Base-by-base conservation (phyloP, 1,140 invertebrate species). In the Homalodisca vitripennis region DNA sequence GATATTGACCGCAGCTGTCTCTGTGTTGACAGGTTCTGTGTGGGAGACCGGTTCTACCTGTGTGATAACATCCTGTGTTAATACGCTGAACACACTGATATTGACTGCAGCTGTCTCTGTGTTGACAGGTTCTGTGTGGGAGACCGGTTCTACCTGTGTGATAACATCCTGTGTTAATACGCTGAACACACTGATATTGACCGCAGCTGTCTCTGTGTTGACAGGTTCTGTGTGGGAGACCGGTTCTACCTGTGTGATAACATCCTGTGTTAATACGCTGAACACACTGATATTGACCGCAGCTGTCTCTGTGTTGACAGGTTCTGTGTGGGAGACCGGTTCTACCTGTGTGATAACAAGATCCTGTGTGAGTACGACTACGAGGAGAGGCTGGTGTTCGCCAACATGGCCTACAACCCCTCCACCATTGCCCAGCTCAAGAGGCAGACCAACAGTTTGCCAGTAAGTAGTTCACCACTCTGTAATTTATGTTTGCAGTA, bases 1-100 rank as follows among this genome's bases (percentile, higher is more conserved):
- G n/a, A n/a, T n/a, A n/a, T n/a, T n/a, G n/a, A n/a, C n/a, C n/a
- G n/a, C n/a, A n/a, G n/a, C n/a, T n/a, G n/a, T n/a, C n/a, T n/a
- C n/a, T n/a, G n/a, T n/a, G n/a, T n/a, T n/a, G n/a, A n/a, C n/a
- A 96, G 94, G 85, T 97, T 97, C 84, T 97, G 94, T 82, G 93
- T 97, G 2, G 94, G 94, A 1, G 94, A 97, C 78, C 84, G 91
- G 75, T 97, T 95, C 80, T 96, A 94, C 80, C 81, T 96, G 72
- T 94, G 90, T 80, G 93, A 96, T 80, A 96, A 95, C 82, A 95
- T 97, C 72, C 85, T 97, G 1, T 97, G 94, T 81, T 92, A 96
- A 79, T 94, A 94, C 80, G 94, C n/a, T n/a, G n/a, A n/a, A n/a
- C n/a, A n/a, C n/a, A n/a, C n/a, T n/a, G n/a, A n/a, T n/a, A n/a